phyloP scores from a whole-genome alignment of 2,797 vertebrate genomes.

The Cheracebus regulus region DNA sequence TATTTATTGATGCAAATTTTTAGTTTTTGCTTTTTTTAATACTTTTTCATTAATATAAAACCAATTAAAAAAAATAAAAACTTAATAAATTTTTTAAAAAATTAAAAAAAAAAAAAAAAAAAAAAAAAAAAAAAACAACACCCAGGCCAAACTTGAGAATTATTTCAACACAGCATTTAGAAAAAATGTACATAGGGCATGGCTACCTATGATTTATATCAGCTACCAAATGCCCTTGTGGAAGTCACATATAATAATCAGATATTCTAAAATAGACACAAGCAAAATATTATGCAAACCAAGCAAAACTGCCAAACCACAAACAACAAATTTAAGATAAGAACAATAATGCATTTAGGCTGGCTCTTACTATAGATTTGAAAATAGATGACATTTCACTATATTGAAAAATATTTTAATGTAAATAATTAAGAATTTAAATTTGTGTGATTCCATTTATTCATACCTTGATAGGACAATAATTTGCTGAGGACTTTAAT shows the following conservation, averaged over 20 bases:
- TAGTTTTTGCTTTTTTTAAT: too few relatives aligned
- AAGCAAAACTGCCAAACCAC: neutral
- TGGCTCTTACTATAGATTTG: neutral
- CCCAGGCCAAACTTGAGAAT: neutral
- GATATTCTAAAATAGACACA: neutral
- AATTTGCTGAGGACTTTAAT: neutral
- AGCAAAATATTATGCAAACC: neutral
- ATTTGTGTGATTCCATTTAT: neutral
- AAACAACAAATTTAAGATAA: neutral
- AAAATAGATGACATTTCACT: neutral
- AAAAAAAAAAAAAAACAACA: too few relatives aligned
- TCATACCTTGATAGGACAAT: neutral
- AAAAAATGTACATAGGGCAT: neutral
- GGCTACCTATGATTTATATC: neutral
- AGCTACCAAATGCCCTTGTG: accelerated
- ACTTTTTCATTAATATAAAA: too few relatives aligned
- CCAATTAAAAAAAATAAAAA: too few relatives aligned
- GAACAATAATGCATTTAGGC: neutral
- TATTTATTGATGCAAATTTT: too few relatives aligned
- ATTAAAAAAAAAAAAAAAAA: too few relatives aligned
- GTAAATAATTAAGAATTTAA: neutral
- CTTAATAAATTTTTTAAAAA: too few relatives aligned
- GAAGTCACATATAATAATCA: neutral
- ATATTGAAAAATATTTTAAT: neutral
- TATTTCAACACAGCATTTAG: neutral